A percentile compares a stretch with the other conserved stretches of the same genome.
phyloP scores from a whole-genome alignment of 2,888 invertebrate genomes.

The Thymelicus lineola region DNA sequence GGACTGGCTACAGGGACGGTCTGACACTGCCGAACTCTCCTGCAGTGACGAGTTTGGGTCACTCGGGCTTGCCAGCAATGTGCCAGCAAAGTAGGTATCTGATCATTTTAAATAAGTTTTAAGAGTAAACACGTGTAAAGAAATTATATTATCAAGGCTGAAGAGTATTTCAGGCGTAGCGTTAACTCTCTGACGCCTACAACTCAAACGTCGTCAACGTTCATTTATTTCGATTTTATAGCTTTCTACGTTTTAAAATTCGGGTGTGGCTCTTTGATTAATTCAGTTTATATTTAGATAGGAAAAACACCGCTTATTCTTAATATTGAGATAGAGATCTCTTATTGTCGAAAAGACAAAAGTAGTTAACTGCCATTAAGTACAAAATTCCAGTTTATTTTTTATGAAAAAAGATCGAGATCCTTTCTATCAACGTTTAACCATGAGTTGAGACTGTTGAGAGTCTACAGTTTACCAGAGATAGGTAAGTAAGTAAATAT shows the following conservation, averaged over 20 bases:
- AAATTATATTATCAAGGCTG: neutral
- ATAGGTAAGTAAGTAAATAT: too few species aligned
- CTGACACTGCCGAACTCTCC: neutral
- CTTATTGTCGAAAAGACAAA: neutral
- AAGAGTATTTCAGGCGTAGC: slow-evolving; percentile 1
- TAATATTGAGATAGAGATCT: neutral
- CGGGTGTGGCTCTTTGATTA: neutral
- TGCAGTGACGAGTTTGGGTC: slow-evolving; percentile 4
- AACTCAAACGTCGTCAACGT: neutral
- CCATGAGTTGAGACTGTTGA: neutral
- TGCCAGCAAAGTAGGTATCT: slow-evolving; percentile 7
- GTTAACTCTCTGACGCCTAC: neutral
- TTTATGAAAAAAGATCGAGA: too few species aligned
- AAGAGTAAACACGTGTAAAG: slow-evolving; percentile 5
- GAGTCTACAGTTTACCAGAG: too few species aligned
- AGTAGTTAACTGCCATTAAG: too few species aligned
- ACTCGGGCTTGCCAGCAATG: slow-evolving; percentile 1
- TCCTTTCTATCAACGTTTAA: too few species aligned
- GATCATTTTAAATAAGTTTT: slow-evolving; percentile 14
- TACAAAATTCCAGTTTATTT: too few species aligned
- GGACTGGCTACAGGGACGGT: slow-evolving; percentile 17
- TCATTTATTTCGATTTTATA: slow-evolving; percentile 1
- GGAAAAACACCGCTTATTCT: slow-evolving; percentile 10
- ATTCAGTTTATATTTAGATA: slow-evolving; percentile 9
- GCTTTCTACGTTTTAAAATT: neutral